Evolutionary conservation across 2,113 vertebrate species (phyloP).

Genomic region (Chrysochloris asiatica): DNA sequence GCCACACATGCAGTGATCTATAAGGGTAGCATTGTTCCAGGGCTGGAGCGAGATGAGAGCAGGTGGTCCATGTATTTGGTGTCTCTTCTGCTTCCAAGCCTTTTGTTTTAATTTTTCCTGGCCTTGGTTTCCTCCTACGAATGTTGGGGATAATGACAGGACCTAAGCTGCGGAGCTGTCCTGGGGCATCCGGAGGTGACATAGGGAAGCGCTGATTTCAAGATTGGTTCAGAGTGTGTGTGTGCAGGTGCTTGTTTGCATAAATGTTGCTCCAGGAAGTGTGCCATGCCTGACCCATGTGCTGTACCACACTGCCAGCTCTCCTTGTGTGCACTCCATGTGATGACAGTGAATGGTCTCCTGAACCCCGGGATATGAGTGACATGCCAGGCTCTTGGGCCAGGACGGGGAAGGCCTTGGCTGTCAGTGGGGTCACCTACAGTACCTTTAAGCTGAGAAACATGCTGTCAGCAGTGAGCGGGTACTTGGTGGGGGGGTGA

Average conservation of each 20-base stretch:
- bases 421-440: background rate
- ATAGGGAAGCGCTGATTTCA: background rate
- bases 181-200: accelerated
- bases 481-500: background rate
- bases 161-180: background rate
- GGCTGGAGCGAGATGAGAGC: background rate
- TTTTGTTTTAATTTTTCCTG: background rate
- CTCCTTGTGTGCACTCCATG: background rate
- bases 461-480: background rate
- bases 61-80: background rate
- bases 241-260: background rate
- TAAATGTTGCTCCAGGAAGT: background rate
- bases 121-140: background rate
- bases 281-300: background rate
- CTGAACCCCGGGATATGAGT: background rate
- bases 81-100: background rate
- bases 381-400: background rate
- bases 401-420: background rate
- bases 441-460: background rate
- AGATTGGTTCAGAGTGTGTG: background rate
- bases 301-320: background rate
- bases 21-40: background rate
- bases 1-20: accelerated
- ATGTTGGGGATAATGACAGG: background rate
- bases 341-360: background rate